Evolutionary conservation across 2,888 invertebrate genomes (phyloP).

Genomic region (Heteropelma amictum): DNA sequence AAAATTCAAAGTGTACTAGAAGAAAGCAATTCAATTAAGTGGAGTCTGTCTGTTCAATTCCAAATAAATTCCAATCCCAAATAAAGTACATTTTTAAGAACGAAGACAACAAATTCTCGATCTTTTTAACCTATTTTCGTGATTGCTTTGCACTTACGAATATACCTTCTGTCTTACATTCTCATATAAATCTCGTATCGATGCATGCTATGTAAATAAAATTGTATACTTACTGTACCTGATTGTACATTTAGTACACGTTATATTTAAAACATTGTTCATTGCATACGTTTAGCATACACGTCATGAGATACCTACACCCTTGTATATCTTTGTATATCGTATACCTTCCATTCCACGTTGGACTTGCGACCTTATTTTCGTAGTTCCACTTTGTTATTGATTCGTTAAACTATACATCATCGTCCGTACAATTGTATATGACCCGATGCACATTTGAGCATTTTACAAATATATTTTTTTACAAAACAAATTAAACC

Average conservation of each 20-base stretch:
- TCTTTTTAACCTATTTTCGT: neutral
- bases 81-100: too few species aligned
- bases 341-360: neutral
- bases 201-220: too few species aligned
- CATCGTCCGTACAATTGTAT: neutral
- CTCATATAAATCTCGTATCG: neutral
- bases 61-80: too few species aligned
- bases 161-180: neutral
- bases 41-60: too few species aligned
- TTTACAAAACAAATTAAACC: neutral
- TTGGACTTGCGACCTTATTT: constrained; percentile 39
- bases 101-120: too few species aligned
- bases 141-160: neutral
- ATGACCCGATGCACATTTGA: neutral
- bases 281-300: too few species aligned
- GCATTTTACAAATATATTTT: constrained; percentile 13
- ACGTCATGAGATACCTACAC: neutral
- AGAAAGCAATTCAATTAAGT: too few species aligned
- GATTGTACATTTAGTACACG: too few species aligned
- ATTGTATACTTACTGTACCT: too few species aligned
- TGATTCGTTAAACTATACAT: constrained; percentile 16
- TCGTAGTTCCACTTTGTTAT: constrained; percentile 27
- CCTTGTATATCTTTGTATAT: neutral
- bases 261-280: too few species aligned
- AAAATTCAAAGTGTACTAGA: too few species aligned